Conservation (phyloP, 1,140 invertebrate species). For the Pogonomyrmex californicus region DNA sequence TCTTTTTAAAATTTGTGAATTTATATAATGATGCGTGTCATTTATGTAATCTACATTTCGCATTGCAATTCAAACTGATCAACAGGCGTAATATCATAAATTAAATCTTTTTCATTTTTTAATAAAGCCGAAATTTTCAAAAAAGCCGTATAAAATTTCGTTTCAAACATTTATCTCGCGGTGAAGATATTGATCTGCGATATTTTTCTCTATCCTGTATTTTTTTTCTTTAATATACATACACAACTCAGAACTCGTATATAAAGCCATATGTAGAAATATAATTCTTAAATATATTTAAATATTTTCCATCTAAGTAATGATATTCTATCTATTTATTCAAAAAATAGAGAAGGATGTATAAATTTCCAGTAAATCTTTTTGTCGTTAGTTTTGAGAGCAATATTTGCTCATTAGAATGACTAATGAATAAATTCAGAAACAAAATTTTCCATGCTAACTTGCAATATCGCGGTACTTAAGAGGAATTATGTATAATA, state of each 20-base stretch:
- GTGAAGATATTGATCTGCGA: slow-evolving; percentile 2
- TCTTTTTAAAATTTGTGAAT: slow-evolving; percentile 12
- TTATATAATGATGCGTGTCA: not conserved
- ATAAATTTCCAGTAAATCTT: slow-evolving; percentile 8
- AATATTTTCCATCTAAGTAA: not conserved
- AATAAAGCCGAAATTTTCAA: slow-evolving; percentile 51
- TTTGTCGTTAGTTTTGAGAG: slow-evolving; percentile 18
- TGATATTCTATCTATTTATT: not conserved
- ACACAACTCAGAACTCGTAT: not conserved
- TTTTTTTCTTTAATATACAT: not conserved
- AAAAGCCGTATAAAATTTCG: slow-evolving; percentile 26
- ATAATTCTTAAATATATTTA: slow-evolving; percentile 7
- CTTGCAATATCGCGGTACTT: slow-evolving; percentile 22
- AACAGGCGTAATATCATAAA: slow-evolving; percentile 2
- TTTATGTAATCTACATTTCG: not conserved
- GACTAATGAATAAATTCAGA: slow-evolving; percentile 55
- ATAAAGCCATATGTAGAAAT: not conserved
- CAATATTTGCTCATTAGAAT: slow-evolving; percentile 48
- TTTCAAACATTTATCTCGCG: slow-evolving; percentile 18
- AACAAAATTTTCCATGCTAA: slow-evolving; percentile 48
- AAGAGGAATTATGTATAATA: slow-evolving; percentile 10
- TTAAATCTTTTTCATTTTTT: slow-evolving; percentile 24
- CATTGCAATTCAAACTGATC: not conserved
- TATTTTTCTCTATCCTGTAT: slow-evolving; percentile 15
- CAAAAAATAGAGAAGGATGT: not conserved